Evolutionary conservation across 2,888 invertebrate genomes (phyloP).

Genomic region (Diarsia rubi): DNA sequence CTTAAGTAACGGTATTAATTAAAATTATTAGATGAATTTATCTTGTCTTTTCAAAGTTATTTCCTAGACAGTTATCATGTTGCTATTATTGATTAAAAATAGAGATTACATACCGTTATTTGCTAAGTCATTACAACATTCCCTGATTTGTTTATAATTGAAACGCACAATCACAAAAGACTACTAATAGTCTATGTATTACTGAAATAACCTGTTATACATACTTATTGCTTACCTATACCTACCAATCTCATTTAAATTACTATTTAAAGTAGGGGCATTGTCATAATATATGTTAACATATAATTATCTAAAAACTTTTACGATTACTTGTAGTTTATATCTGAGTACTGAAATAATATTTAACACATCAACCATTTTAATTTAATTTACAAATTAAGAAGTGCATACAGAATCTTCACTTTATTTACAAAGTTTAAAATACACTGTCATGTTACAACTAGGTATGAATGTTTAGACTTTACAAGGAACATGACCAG

Average conservation of each 20-base stretch:
- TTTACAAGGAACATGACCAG: background rate
- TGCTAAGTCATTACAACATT: background rate
- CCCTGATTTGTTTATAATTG: slow-evolving; percentile 3
- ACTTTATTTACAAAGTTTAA: background rate
- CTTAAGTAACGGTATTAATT: background rate
- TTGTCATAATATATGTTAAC: background rate
- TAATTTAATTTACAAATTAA: background rate
- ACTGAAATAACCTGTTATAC: slow-evolving; percentile 28
- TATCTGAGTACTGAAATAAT: background rate
- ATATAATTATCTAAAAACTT: background rate
- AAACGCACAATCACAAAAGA: slow-evolving; percentile 1
- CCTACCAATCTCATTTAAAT: slow-evolving; percentile 13
- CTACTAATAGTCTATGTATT: slow-evolving; percentile 17
- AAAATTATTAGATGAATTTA: background rate
- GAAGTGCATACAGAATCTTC: background rate
- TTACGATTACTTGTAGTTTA: background rate
- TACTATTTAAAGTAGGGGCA: slow-evolving; percentile 5
- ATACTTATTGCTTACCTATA: slow-evolving; percentile 6
- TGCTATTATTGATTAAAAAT: background rate
- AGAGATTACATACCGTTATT: background rate
- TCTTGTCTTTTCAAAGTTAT: background rate
- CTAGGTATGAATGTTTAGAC: background rate
- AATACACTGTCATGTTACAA: background rate
- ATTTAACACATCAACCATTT: background rate
- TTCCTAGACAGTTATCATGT: background rate